Evolutionary conservation across 1,140 invertebrate species (phyloP).

Genomic region (Brachionus asplanchnoidis): DNA sequence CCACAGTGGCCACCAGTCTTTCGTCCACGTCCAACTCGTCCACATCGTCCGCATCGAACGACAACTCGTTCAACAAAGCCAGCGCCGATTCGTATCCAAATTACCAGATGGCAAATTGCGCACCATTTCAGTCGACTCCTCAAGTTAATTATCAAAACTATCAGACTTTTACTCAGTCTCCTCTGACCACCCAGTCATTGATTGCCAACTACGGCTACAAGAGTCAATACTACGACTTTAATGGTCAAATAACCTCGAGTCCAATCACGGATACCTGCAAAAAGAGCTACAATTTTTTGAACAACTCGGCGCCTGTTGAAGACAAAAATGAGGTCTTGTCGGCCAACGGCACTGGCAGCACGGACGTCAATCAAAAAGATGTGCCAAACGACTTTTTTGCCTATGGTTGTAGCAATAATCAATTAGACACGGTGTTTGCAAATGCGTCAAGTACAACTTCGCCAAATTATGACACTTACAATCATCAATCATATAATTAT

Average conservation of each 20-base stretch:
- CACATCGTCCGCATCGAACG: not conserved
- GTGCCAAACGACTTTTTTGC: not conserved
- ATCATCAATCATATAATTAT: conserved; percentile 29
- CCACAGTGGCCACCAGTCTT: not conserved
- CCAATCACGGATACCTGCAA: not conserved
- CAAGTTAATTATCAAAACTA: not conserved
- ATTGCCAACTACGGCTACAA: not conserved
- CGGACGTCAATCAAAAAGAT: conserved; percentile 2
- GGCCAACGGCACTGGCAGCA: not conserved
- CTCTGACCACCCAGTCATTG: not conserved
- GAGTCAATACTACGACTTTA: conserved; percentile 14
- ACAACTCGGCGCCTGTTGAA: not conserved
- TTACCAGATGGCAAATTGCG: not conserved
- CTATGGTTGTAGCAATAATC: not conserved
- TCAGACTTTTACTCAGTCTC: not conserved
- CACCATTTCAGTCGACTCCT: not conserved
- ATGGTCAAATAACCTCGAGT: conserved; percentile 7
- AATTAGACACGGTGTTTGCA: conserved; percentile 12
- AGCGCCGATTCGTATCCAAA: not conserved
- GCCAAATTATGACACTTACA: conserved; percentile 1
- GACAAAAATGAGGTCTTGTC: not conserved
- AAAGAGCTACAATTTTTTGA: conserved; percentile 27
- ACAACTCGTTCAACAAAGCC: conserved; percentile 17
- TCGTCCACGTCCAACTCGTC: not conserved
- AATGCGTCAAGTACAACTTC: not conserved